Base-by-base conservation (phyloP, 2,797 vertebrate genomes). In the Onychomys leucogaster region DNA sequence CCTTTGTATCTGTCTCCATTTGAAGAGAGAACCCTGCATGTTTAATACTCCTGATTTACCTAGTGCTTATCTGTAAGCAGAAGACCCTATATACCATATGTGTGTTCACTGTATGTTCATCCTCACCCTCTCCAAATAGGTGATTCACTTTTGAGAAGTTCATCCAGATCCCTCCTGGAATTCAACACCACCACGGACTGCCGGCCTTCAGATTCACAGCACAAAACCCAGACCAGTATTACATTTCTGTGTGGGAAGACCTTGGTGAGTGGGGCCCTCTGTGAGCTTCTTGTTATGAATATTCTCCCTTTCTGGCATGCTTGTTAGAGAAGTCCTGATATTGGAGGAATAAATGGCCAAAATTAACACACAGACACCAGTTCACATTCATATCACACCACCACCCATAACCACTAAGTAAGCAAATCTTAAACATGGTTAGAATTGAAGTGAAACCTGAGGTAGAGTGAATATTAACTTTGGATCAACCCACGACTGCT, bases 181-280 rank as follows among this genome's bases (percentile, higher is more conserved):
- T 99, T 99, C 98, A 99, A 99, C 97, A 98, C 98, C 81, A 98
- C 98, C 0, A 0, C 0, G 0, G 89, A 6, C 32, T 99, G 99
- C 73, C 92, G 6, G 5, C 92, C 96, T 19, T 89, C 97, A 96
- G 0, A 76, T 29, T 73, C 82, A 12, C 9, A 3, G 75, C 99
- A 98, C 98, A 98, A 67, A 37, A 13, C 99, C 65, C 99, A 99
- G 98, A 99, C 98, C 97, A 99, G 99, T 98, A 99, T 99, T 98
- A 99, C 99, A 96, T 99, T 99, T 98, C 98, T 99, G 91, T 99
- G 99, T 94, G 99, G 99, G 89, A 99, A 99, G 97, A 99, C 99
- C 59, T 98, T 99, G 99, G 99, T 99, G 95, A 99, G 99, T 98
- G 55, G 91, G 43, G 25, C 25, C 69, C 37, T 32, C 6, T 2